Evolutionary conservation across 2,888 invertebrate genomes (phyloP), one percentile per base, ranked within the genome.

Genomic region (Caenorhabditis panamensis): DNA sequence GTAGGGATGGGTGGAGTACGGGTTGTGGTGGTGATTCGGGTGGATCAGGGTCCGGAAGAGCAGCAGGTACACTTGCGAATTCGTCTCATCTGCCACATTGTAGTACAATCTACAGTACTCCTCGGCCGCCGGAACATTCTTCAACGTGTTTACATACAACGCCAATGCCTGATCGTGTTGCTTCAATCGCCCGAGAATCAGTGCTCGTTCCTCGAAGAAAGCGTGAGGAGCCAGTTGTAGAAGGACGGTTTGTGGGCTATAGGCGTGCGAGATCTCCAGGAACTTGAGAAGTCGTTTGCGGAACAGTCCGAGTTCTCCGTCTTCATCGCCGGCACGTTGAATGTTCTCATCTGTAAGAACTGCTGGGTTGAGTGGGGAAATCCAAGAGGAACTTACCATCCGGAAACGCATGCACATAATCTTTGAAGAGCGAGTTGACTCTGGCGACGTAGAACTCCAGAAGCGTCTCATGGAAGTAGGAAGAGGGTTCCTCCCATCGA

Each of bases 131-230:
- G 94, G 92, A 0, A 95, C 93, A 91, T 98, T 95, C 49, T 95
- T 92, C 75, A 99, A 93, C 37, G 96, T 94, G 88, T 95, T 94
- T 22, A 97, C 94, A 91, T 97, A 97, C 89, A 99, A 95, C 0
- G 95, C 94, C 58, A 99, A 92, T 0, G 96, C 96, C 66, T 84
- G 78, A 41, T 96, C 95, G 91, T 99, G 97, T 82, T 95, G 93
- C 0, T 95, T 96, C 26, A 97, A 92, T 87, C 95, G 94, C 0
- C 97, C 97, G 51, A 97, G 92, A 79, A 99, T 94, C n/a, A 98
- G 93, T 0, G 98, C 97, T 79, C 96, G 93, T 91, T 98, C 98
- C 91, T 97, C 96, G 89, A 95, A 94, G 88, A 98, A 92, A 75
- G 92, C 94, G 44, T 87, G 81, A n/a, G 85, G 78, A 41, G 81